Percentiles rank a stretch among this genome's conserved stretches.
phyloP scores from a whole-genome alignment of 2,797 vertebrate species.

The Helicolenus hilgendorfi region DNA sequence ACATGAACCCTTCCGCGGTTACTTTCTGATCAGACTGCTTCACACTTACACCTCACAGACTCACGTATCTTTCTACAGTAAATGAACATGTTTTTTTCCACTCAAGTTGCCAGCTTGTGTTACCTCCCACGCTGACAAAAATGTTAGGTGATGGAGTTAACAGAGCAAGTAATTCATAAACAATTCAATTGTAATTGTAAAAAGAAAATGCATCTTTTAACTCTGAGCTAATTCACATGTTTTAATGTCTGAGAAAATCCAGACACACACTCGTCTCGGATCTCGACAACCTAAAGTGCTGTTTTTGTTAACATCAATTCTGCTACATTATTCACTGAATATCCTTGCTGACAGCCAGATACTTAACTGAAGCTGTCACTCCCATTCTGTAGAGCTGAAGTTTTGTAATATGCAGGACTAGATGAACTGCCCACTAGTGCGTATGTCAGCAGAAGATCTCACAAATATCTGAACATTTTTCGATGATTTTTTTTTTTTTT shows the following conservation, averaged over 20 bases:
- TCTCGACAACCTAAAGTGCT: background rate
- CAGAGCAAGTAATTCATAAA: background rate
- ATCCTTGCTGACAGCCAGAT: background rate
- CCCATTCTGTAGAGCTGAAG: background rate
- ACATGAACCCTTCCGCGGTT: constrained; percentile 22
- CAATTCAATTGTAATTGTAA: background rate
- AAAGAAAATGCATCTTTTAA: background rate
- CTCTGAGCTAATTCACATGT: background rate
- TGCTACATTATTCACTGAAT: background rate
- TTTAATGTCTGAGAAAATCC: background rate
- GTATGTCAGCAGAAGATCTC: background rate
- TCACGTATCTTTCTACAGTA: background rate
- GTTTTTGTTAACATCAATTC: background rate
- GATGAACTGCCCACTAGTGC: background rate
- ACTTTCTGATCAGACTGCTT: constrained; percentile 1
- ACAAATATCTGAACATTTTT: background rate
- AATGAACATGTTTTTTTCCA: background rate
- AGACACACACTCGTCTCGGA: background rate
- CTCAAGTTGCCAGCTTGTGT: background rate
- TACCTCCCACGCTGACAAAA: background rate
- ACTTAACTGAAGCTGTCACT: background rate
- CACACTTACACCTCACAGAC: background rate
- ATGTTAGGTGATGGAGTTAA: background rate
- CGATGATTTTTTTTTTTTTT: background rate
- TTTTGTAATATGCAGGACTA: background rate